phyloP scores from a whole-genome alignment of 1,140 invertebrate species.

The Anastrepha obliqua region DNA sequence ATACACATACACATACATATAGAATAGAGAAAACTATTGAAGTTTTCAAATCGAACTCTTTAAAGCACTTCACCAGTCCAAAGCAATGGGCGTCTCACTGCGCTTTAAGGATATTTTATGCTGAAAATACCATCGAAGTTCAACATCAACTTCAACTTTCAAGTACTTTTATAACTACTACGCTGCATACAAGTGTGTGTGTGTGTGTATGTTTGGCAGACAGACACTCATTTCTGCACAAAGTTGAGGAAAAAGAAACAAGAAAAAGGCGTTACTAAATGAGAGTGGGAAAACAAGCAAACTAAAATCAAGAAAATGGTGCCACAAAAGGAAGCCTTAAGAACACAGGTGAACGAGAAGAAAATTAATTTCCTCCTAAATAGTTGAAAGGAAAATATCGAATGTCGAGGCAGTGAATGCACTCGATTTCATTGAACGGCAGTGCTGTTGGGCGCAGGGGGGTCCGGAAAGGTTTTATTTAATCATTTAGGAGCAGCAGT shows the following conservation, averaged over 20 bases:
- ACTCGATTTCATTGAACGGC: neutral
- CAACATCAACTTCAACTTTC: constrained; percentile 33
- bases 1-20: too few species aligned
- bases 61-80: neutral
- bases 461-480: constrained; percentile 27
- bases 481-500: neutral
- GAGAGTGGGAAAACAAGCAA: constrained; percentile 10
- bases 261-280: constrained; percentile 42
- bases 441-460: neutral
- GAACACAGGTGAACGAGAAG: constrained; percentile 45
- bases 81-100: neutral
- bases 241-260: constrained; percentile 31
- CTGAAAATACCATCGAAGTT: neutral
- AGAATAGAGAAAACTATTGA: too few species aligned
- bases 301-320: neutral
- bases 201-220: neutral
- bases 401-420: constrained; percentile 35
- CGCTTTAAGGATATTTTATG: constrained; percentile 21
- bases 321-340: constrained; percentile 21
- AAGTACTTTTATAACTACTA: neutral
- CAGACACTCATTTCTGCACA: constrained; percentile 30
- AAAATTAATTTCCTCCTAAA: constrained; percentile 52
- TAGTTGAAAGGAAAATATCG: constrained; percentile 52
- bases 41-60: neutral
- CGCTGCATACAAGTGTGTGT: neutral